A percentile compares a stretch with the other conserved stretches of the same genome.
phyloP scores from a whole-genome alignment of 2,113 vertebrate species.

The Hyaena hyaena region DNA sequence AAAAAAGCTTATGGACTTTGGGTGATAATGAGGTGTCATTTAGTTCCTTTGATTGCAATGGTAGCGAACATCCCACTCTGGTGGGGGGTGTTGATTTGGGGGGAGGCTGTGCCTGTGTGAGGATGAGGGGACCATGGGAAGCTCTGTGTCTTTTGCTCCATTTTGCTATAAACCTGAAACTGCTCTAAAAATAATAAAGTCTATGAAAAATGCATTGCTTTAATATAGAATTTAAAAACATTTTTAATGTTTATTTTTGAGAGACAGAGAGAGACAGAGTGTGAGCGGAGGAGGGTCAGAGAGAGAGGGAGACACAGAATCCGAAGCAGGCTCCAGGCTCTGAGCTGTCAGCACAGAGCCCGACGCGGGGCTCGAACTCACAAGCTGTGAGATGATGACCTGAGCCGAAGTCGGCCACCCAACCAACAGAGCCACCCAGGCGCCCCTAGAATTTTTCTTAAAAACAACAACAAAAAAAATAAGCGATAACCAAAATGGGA shows the following conservation, averaged over 20 bases:
- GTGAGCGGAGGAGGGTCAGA: no score
- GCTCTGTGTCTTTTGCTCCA: background rate
- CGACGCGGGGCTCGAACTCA: no score
- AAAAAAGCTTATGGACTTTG: background rate
- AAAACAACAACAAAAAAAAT: background rate
- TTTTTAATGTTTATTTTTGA: no score
- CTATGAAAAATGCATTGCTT: background rate
- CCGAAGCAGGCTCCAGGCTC: no score
- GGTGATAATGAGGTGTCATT: background rate
- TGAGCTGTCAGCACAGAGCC: no score
- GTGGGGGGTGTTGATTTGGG: rapidly evolving
- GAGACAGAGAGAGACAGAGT: no score
- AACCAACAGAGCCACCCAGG: no score
- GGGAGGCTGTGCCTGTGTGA: rapidly evolving
- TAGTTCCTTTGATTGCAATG: background rate
- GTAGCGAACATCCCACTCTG: no score
- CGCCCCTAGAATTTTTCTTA: no score
- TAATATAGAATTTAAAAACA: background rate
- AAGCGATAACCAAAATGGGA: background rate
- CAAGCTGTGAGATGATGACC: no score
- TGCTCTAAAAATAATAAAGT: background rate
- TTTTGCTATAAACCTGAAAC: background rate
- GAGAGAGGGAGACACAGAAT: no score
- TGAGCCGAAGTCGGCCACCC: no score
- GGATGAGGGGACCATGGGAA: rapidly evolving